These are phyloP conservation scores for Echeneis naucrates DNA, from an alignment of 2,797 vertebrate species.

Conservation along the genomic window DNA sequence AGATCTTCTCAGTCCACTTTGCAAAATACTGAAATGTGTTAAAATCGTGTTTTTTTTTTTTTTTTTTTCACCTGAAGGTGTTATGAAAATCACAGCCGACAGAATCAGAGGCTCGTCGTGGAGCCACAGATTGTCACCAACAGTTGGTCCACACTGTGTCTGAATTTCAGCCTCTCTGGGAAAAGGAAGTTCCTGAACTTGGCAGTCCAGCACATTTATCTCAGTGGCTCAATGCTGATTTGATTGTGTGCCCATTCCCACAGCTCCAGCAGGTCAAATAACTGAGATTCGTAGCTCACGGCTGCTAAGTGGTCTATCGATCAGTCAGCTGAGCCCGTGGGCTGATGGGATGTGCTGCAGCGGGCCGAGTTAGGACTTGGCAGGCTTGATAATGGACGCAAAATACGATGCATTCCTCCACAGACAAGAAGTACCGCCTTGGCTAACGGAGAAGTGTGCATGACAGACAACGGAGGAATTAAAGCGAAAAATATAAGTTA, in stretches of 20 bases:
- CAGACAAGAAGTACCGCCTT: slow-evolving; percentile 17
- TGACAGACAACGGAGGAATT: slow-evolving; percentile 21
- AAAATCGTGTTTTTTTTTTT: too few species aligned
- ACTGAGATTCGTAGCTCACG: slow-evolving; percentile 69
- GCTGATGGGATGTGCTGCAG: slow-evolving; percentile 62
- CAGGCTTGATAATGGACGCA: slow-evolving; percentile 41
- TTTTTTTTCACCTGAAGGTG: too few species aligned
- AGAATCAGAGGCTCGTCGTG: background rate
- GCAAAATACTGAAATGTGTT: too few species aligned
- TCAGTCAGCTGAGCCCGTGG: slow-evolving; percentile 59
- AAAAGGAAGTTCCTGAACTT: slow-evolving; percentile 54
- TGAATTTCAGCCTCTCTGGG: slow-evolving; percentile 25
- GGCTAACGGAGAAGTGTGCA: slow-evolving; percentile 19
- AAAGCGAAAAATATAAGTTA: slow-evolving; percentile 8
- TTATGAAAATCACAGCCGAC: background rate
- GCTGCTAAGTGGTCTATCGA: slow-evolving; percentile 75
- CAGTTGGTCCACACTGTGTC: slow-evolving; percentile 12
- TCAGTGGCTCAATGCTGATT: slow-evolving; percentile 73
- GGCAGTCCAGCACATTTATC: slow-evolving; percentile 42
- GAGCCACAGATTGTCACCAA: slow-evolving; percentile 9
- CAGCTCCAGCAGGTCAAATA: slow-evolving; percentile 71
- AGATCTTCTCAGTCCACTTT: too few species aligned
- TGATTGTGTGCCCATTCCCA: slow-evolving; percentile 70
- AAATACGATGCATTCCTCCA: slow-evolving; percentile 58
- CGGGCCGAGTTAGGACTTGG: slow-evolving; percentile 38